Base-by-base conservation (phyloP, 2,797 vertebrate genomes). In the Crax fasciolata region DNA sequence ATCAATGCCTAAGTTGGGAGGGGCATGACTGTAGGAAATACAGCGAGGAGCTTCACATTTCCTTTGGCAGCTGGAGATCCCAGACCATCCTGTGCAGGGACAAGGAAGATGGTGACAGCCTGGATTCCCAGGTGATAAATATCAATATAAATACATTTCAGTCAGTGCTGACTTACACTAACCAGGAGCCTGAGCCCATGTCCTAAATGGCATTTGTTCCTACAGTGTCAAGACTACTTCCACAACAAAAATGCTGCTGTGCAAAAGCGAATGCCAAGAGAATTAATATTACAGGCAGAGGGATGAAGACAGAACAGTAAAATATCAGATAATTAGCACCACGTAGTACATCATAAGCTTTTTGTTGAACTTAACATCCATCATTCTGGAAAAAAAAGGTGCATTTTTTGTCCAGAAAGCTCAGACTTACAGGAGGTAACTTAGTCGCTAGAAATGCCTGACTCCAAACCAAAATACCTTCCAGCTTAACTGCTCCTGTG, bases 301-400 rank as follows among this genome's bases (percentile, higher is more conserved):
- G 8, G 38, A 73, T 54, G 74, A 82, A 61, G 67, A 67, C 44
- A 81, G 73, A 90, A 79, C 20, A 81, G 25, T 59, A 84, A 73
- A 90, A 86, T 55, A 91, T 44, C 63, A 58, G 59, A 91, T 61
- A 94, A 86, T 95, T 93, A 94, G 74, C 73, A 81, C 30, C 55
- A 71, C 78, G 70, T 38, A 55, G 35, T 74, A 61, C 23, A 85
- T 92, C 68, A 82, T 43, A 68, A 3, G 18, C 10, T 84, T 91
- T 65, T 54, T 8, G 30, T 70, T 91, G 63, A 91, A 65, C 13
- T 68, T 21, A 3, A 59, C 35, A 70, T 76, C 43, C 59, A 84
- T 72, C 77, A 72, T 27, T 30, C 70, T 66, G 27, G 38, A 91
- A 93, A 93, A 81, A 8, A 27, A 52, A 38, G 76, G 27, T 13